Percentiles rank a stretch among this genome's conserved stretches.
Evolutionary conservation across 2,888 invertebrate genomes (phyloP).

Genomic region (Leptarthrus brevirostris): DNA sequence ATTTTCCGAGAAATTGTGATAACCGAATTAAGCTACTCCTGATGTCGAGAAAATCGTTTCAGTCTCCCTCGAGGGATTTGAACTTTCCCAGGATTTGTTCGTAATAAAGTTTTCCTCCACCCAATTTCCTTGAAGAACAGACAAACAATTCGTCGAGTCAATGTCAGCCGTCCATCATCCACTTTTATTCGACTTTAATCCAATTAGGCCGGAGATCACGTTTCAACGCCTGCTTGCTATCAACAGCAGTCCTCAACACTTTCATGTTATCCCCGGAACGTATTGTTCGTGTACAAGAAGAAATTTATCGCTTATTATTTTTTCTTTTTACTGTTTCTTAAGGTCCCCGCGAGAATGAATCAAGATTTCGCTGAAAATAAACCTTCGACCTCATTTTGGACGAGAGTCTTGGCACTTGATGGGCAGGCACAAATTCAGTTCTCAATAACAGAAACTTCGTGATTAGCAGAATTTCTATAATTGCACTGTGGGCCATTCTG

Average conservation of each 20-base stretch:
- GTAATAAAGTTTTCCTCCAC: too few relatives aligned
- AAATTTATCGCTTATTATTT: too few relatives aligned
- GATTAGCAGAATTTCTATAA: constrained; percentile 38
- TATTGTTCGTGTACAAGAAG: too few relatives aligned
- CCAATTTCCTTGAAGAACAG: too few relatives aligned
- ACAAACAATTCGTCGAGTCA: not conserved
- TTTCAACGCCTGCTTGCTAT: not conserved
- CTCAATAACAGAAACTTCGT: not conserved
- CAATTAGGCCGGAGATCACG: not conserved
- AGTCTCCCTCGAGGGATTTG: too few relatives aligned
- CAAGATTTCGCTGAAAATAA: not conserved
- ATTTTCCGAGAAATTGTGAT: too few relatives aligned
- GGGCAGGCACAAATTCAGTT: too few relatives aligned
- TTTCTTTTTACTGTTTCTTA: too few relatives aligned
- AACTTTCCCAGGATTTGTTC: too few relatives aligned
- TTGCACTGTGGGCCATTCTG: not conserved
- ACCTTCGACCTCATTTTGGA: not conserved
- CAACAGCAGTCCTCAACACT: not conserved
- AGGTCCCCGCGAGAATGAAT: not conserved
- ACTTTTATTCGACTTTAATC: not conserved
- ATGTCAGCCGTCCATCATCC: constrained; percentile 3
- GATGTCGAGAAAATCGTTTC: too few relatives aligned
- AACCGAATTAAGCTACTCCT: too few relatives aligned
- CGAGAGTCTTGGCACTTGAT: not conserved
- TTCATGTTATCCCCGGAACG: too few relatives aligned